These are phyloP conservation scores for Galaxea fascicularis DNA, from an alignment of 92 coral and sea anemone species.

Conservation along the genomic window DNA sequence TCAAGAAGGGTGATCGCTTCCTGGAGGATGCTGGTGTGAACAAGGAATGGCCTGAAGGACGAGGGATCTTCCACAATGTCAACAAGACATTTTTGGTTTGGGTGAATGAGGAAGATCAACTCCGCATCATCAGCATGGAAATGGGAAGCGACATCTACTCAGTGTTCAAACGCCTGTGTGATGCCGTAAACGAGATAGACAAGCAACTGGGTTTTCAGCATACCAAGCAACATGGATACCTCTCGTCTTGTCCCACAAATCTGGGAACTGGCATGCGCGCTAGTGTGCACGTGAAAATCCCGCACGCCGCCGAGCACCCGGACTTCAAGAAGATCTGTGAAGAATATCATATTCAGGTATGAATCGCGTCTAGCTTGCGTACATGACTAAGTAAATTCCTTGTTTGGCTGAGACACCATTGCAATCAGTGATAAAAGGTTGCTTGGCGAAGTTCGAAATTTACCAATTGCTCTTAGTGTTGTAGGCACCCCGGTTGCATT, in stretches of 20 bases:
- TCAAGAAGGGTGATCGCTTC: slow-evolving; percentile 88
- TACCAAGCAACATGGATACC: slow-evolving; percentile 79
- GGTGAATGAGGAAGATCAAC: slow-evolving; percentile 97
- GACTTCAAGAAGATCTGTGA: slow-evolving; percentile 90
- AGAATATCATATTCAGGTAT: slow-evolving; percentile 76
- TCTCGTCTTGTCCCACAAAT: slow-evolving; percentile 91
- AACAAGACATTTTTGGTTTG: slow-evolving; percentile 93
- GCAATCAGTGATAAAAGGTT: too few species aligned
- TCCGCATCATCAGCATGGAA: slow-evolving; percentile 97
- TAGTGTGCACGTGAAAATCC: slow-evolving; percentile 93
- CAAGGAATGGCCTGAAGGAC: slow-evolving; percentile 91
- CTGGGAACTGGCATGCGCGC: slow-evolving; percentile 97
- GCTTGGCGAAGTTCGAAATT: too few species aligned
- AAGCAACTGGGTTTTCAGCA: slow-evolving; percentile 83
- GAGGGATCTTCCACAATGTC: slow-evolving; percentile 94
- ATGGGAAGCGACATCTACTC: slow-evolving; percentile 88
- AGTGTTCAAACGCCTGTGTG: slow-evolving; percentile 81
- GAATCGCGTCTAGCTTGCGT: not conserved
- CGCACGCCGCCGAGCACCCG: slow-evolving; percentile 80
- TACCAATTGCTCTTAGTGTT: too few species aligned
- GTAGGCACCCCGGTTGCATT: too few species aligned
- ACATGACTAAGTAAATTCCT: too few species aligned
- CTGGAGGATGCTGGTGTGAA: slow-evolving; percentile 87
- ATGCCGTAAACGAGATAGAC: slow-evolving; percentile 88
- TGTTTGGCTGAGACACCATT: too few species aligned